These are phyloP conservation scores for Xiphias gladius DNA, from an alignment of 2,113 vertebrate species.

Conservation along the genomic window DNA sequence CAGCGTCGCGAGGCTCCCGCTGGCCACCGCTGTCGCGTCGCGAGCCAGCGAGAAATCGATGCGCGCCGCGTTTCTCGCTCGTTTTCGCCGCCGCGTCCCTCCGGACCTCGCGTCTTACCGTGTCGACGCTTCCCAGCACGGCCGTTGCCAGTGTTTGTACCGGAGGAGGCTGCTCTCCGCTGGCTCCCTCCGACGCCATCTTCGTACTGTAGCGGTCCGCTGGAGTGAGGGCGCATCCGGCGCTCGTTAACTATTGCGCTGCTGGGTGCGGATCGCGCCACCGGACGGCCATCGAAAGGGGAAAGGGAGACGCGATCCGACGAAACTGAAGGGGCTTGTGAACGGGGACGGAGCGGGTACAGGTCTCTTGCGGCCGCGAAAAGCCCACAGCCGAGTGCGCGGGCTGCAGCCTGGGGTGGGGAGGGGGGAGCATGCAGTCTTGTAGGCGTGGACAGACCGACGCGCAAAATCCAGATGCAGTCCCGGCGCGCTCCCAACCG, in stretches of 20 bases:
- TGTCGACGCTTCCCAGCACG: slow-evolving; percentile 82
- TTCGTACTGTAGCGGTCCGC: slow-evolving; percentile 85
- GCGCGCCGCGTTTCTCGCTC: slow-evolving; percentile 36
- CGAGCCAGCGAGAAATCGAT: slow-evolving; percentile 49
- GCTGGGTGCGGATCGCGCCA: slow-evolving; percentile 68
- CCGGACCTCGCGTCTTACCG: slow-evolving; percentile 79
- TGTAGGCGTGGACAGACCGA: slow-evolving; percentile 67
- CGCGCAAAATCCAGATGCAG: slow-evolving; percentile 77
- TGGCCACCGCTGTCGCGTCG: slow-evolving; percentile 63
- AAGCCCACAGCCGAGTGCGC: slow-evolving; percentile 22
- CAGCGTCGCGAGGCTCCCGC: slow-evolving; percentile 43
- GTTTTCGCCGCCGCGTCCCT: not conserved
- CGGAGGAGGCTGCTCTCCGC: slow-evolving; percentile 85
- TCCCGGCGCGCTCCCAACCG: slow-evolving; percentile 59
- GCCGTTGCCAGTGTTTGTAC: slow-evolving; percentile 82
- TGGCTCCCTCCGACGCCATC: slow-evolving; percentile 89
- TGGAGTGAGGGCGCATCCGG: slow-evolving; percentile 82
- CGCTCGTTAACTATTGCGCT: slow-evolving; percentile 80
- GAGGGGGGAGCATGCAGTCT: slow-evolving; percentile 11
- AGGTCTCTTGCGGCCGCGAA: slow-evolving; percentile 16
- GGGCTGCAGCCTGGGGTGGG: slow-evolving; percentile 13
- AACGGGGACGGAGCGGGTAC: not conserved
- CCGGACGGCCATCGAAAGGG: slow-evolving; percentile 34
- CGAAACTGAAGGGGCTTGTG: not conserved
- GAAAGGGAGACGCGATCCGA: slow-evolving; percentile 10